phyloP scores from a whole-genome alignment of 2,888 invertebrate species.

The Diloba caeruleocephala region DNA sequence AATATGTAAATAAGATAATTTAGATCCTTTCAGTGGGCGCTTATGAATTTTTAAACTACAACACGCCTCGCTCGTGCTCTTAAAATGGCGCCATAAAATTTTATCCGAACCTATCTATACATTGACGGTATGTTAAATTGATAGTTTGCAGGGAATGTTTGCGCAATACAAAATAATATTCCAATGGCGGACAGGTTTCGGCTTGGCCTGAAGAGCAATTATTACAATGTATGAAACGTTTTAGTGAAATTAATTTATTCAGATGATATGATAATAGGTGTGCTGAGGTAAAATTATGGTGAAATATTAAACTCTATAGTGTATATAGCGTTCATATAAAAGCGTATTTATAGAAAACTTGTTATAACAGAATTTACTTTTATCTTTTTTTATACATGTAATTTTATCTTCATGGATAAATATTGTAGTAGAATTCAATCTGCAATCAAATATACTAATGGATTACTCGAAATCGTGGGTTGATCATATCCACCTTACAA shows the following conservation, averaged over 20 bases:
- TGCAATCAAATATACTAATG: no score
- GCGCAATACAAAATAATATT: conserved; percentile 32
- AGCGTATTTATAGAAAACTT: no score
- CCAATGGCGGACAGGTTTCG: conserved; percentile 22
- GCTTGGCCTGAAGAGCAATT: conserved; percentile 25
- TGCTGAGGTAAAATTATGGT: conserved; percentile 32
- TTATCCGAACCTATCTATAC: conserved; percentile 40
- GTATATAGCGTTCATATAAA: conserved; percentile 31
- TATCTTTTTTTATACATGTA: no score
- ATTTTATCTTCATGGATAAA: no score
- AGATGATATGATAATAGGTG: conserved; percentile 40
- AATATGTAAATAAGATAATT: conserved; percentile 57
- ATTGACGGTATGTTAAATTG: conserved; percentile 45
- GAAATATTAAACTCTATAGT: conserved; percentile 29
- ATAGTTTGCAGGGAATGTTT: conserved; percentile 47
- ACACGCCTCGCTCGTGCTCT: conserved; percentile 36
- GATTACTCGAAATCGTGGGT: no score
- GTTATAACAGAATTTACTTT: no score
- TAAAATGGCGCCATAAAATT: conserved; percentile 42
- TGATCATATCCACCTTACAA: no score
- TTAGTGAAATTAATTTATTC: conserved; percentile 50
- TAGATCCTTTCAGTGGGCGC: conserved; percentile 46
- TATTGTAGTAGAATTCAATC: no score
- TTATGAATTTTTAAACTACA: conserved; percentile 54
- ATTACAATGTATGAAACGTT: conserved; percentile 50